These are phyloP conservation scores for Nemotelus pantherinus DNA, from an alignment of 2,888 invertebrate species.

Conservation along the genomic window DNA sequence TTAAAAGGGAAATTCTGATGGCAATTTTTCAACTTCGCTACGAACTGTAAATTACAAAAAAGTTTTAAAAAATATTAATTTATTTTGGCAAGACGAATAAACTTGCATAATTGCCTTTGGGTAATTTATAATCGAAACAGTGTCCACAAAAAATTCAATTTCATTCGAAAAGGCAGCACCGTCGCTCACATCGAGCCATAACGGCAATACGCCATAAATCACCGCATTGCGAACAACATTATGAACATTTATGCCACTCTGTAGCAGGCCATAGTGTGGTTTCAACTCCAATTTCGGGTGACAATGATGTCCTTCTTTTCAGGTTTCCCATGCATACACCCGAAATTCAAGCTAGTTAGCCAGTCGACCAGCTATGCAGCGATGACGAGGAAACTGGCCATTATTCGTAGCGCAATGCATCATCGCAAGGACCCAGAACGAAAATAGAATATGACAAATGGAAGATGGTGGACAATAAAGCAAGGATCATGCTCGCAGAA, in stretches of 20 bases:
- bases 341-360: neutral
- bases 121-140: neutral
- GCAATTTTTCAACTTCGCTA: too few species aligned
- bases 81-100: too few species aligned
- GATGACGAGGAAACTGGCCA: constrained; percentile 13
- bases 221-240: constrained; percentile 36
- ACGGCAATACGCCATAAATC: constrained; percentile 41
- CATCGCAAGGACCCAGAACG: constrained; percentile 14
- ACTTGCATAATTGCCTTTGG: too few species aligned
- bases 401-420: constrained; percentile 40
- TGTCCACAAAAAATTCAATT: neutral
- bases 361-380: neutral
- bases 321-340: constrained; percentile 17
- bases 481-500: constrained; percentile 36
- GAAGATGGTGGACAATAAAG: constrained; percentile 25
- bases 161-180: neutral
- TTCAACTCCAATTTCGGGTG: constrained; percentile 49
- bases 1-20: too few species aligned
- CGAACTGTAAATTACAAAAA: too few species aligned
- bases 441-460: constrained; percentile 36
- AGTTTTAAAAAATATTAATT: too few species aligned
- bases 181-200: neutral
- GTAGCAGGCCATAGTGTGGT: constrained; percentile 42
- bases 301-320: constrained; percentile 48
- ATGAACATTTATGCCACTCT: constrained; percentile 32